Conservation (phyloP, 2,797 vertebrate genomes). For the Sebastes vulpes region DNA sequence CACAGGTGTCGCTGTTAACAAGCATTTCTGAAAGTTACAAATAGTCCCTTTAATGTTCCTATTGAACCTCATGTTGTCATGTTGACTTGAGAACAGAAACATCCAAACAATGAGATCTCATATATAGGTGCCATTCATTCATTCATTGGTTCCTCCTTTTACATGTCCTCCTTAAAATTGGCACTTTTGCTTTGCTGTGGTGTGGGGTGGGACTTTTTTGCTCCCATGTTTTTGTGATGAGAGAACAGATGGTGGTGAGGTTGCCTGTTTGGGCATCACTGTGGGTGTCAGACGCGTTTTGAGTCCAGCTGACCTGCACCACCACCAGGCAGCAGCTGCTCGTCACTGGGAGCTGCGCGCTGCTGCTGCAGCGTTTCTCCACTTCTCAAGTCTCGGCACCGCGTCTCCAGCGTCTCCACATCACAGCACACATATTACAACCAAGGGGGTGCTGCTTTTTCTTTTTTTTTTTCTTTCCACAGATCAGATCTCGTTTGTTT, state of each 20-base stretch:
- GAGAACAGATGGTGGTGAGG: slow-evolving; percentile 82
- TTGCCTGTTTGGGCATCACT: slow-evolving; percentile 51
- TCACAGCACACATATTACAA: background rate
- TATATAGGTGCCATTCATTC: background rate
- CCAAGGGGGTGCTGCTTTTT: background rate
- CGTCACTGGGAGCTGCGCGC: slow-evolving; percentile 48
- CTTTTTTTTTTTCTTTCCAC: background rate
- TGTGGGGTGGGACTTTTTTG: slow-evolving; percentile 65
- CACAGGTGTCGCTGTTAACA: too few species aligned
- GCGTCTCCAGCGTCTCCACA: slow-evolving; percentile 14
- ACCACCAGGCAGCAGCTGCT: slow-evolving; percentile 75
- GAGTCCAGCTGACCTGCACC: slow-evolving; percentile 75
- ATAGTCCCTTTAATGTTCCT: background rate
- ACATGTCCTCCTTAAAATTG: background rate
- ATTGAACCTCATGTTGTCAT: background rate
- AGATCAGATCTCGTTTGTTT: background rate
- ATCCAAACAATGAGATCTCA: slow-evolving; percentile 7
- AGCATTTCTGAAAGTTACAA: too few species aligned
- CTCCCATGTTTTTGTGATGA: slow-evolving; percentile 61
- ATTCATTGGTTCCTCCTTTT: background rate
- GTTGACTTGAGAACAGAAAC: background rate
- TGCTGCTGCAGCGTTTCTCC: slow-evolving; percentile 39
- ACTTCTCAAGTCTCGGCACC: slow-evolving; percentile 13
- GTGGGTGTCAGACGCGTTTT: slow-evolving; percentile 63
- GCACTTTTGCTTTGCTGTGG: slow-evolving; percentile 4